phyloP scores from a whole-genome alignment of 2,888 invertebrate species.

The Caenorhabditis macrosperma region DNA sequence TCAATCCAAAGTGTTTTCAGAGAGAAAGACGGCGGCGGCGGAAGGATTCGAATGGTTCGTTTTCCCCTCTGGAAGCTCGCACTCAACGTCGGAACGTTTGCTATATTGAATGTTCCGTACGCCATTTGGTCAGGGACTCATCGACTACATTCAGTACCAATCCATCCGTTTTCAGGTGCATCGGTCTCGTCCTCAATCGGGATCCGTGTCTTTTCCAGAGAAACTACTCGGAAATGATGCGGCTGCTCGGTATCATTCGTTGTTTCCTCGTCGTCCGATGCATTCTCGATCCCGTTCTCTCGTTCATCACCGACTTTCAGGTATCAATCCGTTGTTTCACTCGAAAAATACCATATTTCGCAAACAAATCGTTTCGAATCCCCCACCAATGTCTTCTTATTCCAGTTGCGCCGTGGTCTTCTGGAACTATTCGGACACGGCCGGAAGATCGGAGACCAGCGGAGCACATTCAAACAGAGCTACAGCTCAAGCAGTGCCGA shows the following conservation, averaged over 20 bases:
- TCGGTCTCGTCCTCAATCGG: slow-evolving; percentile 63
- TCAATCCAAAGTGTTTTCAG: slow-evolving; percentile 35
- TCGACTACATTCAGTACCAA: no score
- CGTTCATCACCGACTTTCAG: slow-evolving; percentile 77
- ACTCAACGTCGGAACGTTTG: slow-evolving; percentile 77
- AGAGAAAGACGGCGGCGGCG: slow-evolving; percentile 51
- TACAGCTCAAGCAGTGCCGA: slow-evolving; percentile 44
- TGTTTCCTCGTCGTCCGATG: slow-evolving; percentile 70
- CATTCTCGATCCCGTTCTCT: slow-evolving; percentile 74
- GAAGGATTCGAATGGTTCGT: slow-evolving; percentile 62
- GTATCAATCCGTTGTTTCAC: slow-evolving; percentile 26
- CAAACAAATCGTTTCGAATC: background rate
- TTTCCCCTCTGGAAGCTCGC: slow-evolving; percentile 79
- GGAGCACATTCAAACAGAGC: slow-evolving; percentile 44
- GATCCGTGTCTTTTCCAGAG: slow-evolving; percentile 73
- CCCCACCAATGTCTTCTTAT: background rate
- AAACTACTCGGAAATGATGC: slow-evolving; percentile 72
- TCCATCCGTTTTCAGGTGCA: slow-evolving; percentile 64
- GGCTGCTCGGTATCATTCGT: slow-evolving; percentile 66
- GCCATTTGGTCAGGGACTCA: slow-evolving; percentile 76
- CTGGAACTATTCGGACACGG: slow-evolving; percentile 55
- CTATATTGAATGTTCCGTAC: slow-evolving; percentile 75
- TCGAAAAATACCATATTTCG: background rate
- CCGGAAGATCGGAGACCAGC: slow-evolving; percentile 46
- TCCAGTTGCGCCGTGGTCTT: slow-evolving; percentile 57